Percentiles rank a stretch among this genome's conserved stretches.
These are phyloP conservation scores for Pristionchus fissidentatus DNA, from an alignment of 2,888 invertebrate species.

Conservation along the genomic window DNA sequence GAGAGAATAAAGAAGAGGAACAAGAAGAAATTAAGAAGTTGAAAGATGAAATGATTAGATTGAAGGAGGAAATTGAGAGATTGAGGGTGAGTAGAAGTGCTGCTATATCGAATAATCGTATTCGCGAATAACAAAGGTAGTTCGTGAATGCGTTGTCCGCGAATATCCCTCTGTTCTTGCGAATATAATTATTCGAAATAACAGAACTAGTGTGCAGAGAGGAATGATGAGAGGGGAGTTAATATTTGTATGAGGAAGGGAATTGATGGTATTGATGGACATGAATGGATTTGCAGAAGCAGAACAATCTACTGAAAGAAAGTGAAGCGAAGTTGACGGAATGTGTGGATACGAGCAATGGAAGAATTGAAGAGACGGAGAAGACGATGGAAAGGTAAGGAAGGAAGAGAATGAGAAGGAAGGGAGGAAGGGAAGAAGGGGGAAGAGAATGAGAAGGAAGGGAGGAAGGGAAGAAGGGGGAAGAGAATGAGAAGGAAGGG, in stretches of 20 bases:
- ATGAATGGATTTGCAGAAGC: neutral
- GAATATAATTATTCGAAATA: no score
- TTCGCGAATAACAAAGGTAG: no score
- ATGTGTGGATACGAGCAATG: neutral
- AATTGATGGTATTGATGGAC: neutral
- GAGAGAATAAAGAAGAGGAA: neutral
- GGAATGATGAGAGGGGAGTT: no score
- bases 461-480: neutral
- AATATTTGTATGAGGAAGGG: no score
- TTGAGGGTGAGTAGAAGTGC: neutral
- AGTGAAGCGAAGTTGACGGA: neutral
- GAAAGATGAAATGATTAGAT: no score
- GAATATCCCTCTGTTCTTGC: no score
- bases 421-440: neutral
- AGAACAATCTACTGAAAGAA: constrained; percentile 40
- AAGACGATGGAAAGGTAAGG: neutral
- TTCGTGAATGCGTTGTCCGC: no score
- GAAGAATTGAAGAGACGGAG: neutral
- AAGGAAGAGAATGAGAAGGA: no score
- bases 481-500: no score
- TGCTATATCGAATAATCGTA: no score
- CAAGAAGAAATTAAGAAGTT: no score
- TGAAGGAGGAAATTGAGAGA: neutral
- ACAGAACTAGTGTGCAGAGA: no score
- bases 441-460: neutral